phyloP scores from a whole-genome alignment of 1,140 invertebrate species.

The Scaptomyza hsui region DNA sequence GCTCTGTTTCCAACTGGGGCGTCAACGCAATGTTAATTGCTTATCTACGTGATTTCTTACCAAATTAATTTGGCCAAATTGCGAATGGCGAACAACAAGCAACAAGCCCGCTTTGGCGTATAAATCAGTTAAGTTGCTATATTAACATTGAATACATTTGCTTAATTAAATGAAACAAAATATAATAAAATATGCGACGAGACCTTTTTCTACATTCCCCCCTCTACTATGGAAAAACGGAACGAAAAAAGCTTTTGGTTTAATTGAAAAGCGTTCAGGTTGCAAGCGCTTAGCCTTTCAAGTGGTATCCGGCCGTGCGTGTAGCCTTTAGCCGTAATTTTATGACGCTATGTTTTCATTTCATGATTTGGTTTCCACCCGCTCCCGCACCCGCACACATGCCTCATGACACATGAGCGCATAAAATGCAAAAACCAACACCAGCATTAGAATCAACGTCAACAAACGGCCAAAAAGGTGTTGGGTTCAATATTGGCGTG shows the following conservation, averaged over 20 bases:
- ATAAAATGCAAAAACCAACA: conserved; percentile 64
- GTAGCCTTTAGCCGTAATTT: conserved; percentile 13
- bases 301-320: conserved; percentile 20
- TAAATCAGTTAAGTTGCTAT: conserved; percentile 81
- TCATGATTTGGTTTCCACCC: conserved; percentile 63
- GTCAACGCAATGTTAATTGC: conserved; percentile 79
- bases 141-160: conserved; percentile 82
- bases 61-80: conserved; percentile 83
- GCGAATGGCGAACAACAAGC: conserved; percentile 49
- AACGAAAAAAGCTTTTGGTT: conserved; percentile 66
- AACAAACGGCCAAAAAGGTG: conserved; percentile 28
- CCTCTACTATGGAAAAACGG: conserved; percentile 7
- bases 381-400: too few species aligned
- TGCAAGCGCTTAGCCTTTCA: conserved; percentile 21
- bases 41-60: conserved; percentile 84
- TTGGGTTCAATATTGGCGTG: conserved; percentile 5
- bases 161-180: conserved; percentile 72
- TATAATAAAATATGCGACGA: conserved; percentile 46
- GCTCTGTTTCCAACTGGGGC: conserved; percentile 13
- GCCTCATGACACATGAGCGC: conserved; percentile 53
- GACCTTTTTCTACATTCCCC: background rate
- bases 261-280: conserved; percentile 67
- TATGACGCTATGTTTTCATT: conserved; percentile 47
- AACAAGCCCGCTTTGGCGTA: conserved; percentile 27
- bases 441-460: conserved; percentile 71